phyloP scores from a whole-genome alignment of 2,113 vertebrate species.

The Haplochromis vanheusdeni region DNA sequence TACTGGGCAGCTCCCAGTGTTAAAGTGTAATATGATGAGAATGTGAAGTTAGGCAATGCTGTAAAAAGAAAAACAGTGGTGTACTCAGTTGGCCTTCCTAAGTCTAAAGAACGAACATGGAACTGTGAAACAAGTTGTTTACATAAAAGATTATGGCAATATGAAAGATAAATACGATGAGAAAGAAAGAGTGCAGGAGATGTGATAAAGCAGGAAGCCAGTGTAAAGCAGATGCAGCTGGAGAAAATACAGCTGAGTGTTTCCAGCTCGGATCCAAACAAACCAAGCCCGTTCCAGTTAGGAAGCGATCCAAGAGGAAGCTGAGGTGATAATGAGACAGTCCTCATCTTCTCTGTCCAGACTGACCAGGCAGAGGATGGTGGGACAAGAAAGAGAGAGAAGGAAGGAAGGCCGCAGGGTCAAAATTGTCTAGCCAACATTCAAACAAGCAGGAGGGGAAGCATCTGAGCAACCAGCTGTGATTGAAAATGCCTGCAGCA shows the following conservation, averaged over 20 bases:
- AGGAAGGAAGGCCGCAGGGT: slow-evolving; percentile 15
- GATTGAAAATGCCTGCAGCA: slow-evolving; percentile 23
- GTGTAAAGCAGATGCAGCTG: not conserved
- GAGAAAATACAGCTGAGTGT: slow-evolving; percentile 30
- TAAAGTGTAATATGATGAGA: not conserved
- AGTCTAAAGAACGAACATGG: not conserved
- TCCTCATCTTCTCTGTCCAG: slow-evolving; percentile 23
- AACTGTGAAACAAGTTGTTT: not conserved
- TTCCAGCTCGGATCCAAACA: slow-evolving; percentile 33
- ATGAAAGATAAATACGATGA: not conserved
- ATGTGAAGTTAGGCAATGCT: not conserved
- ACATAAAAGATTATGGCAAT: not conserved
- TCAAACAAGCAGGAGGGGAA: slow-evolving; percentile 1
- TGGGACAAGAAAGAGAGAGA: not conserved
- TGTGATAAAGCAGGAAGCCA: not conserved
- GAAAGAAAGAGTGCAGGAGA: not conserved
- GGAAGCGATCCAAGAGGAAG: slow-evolving; percentile 54
- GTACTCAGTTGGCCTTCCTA: not conserved
- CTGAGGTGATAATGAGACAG: slow-evolving; percentile 57
- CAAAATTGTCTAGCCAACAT: slow-evolving; percentile 19
- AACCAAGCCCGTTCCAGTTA: slow-evolving; percentile 34
- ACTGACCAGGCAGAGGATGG: slow-evolving; percentile 7
- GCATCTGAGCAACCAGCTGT: slow-evolving; percentile 17
- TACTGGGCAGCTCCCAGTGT: slow-evolving; percentile 1
- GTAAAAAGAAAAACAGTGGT: not conserved